Conservation (phyloP, 2,113 vertebrate species). For the Muntiacus reevesi region DNA sequence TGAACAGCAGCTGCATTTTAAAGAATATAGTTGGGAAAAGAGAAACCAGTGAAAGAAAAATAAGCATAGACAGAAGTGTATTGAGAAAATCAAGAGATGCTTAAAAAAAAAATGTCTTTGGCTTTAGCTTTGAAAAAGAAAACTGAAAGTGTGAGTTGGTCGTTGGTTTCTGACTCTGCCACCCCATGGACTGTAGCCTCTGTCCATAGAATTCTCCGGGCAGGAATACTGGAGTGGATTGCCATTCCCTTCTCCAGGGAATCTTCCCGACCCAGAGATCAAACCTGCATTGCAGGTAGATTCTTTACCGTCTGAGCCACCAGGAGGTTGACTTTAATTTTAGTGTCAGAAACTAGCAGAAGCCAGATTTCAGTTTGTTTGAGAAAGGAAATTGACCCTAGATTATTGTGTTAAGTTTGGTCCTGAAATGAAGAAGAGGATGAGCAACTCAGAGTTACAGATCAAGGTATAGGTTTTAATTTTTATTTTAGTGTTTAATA, state of each 20-base stretch:
- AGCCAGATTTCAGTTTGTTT: neutral
- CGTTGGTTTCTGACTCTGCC: neutral
- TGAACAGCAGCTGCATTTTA: neutral
- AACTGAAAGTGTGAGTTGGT: neutral
- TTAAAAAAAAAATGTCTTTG: conserved; percentile 8
- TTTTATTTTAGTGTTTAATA: conserved; percentile 34
- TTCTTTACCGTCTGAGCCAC: neutral
- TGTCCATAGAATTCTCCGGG: neutral
- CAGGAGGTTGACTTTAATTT: conserved; percentile 11
- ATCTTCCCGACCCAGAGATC: neutral
- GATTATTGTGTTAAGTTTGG: conserved; percentile 36
- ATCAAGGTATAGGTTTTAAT: neutral
- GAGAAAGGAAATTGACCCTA: neutral
- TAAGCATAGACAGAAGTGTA: neutral
- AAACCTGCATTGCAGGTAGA: neutral
- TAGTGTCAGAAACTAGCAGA: neutral
- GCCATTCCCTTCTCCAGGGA: neutral
- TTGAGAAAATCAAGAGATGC: neutral
- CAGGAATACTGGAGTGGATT: neutral
- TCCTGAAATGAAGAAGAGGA: neutral
- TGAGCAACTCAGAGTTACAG: neutral
- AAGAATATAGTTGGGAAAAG: neutral
- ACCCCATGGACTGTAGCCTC: neutral
- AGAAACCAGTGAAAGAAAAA: neutral
- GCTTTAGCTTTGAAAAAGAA: conserved; percentile 9